A percentile compares a stretch with the other conserved stretches of the same genome.
Evolutionary conservation across 2,888 invertebrate species (phyloP).

Genomic region (Zhuqinia jingwanae): DNA sequence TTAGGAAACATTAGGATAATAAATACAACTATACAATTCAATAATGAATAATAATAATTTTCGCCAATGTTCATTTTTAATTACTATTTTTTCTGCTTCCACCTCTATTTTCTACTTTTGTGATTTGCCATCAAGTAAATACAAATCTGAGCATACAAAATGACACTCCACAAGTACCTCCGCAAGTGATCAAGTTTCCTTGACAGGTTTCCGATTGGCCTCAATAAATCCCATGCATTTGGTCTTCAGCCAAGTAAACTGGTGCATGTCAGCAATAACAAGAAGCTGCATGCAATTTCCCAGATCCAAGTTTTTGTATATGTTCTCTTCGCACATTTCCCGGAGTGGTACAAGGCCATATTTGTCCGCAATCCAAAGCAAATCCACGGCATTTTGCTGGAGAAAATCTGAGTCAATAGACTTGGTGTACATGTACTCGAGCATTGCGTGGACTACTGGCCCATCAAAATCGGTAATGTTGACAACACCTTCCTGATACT

Average conservation of each 20-base stretch:
- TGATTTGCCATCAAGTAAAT: too few species aligned
- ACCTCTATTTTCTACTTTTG: too few species aligned
- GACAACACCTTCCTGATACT: neutral
- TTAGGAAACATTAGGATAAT: too few species aligned
- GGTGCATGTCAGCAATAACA: neutral
- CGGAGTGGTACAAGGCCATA: neutral
- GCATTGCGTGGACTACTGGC: neutral
- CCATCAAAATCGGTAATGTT: constrained; percentile 18
- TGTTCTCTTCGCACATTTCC: neutral
- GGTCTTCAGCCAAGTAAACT: neutral
- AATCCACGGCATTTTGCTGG: neutral
- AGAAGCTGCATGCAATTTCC: constrained; percentile 11
- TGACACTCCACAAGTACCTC: neutral
- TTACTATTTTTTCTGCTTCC: too few species aligned
- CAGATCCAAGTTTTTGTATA: neutral
- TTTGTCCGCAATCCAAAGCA: constrained; percentile 28
- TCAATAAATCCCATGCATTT: neutral
- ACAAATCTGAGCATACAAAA: neutral
- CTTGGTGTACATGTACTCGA: constrained; percentile 19
- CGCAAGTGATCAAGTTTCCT: neutral
- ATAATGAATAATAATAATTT: too few species aligned
- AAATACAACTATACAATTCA: too few species aligned
- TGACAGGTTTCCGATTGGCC: neutral
- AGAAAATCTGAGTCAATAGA: neutral
- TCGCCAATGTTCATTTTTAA: too few species aligned